Evolutionary conservation across 2,888 invertebrate genomes (phyloP).

Genomic region (Nudaria mundana): DNA sequence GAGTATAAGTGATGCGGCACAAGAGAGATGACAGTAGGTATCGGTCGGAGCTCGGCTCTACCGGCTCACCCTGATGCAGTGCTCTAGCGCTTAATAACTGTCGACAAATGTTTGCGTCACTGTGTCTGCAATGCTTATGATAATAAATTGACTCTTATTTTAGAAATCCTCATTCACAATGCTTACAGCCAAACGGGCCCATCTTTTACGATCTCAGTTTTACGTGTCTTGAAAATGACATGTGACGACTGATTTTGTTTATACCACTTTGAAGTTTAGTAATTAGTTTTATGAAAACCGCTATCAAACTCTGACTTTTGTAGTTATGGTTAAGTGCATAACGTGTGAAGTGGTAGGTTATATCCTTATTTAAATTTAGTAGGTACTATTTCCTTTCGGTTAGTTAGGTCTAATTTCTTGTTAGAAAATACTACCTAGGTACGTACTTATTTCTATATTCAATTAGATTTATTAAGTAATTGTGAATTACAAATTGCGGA

Average conservation of each 20-base stretch:
- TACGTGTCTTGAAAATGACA: constrained; percentile 61
- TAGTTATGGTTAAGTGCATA: neutral
- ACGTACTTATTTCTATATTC: constrained; percentile 14
- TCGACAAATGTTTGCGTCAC: constrained; percentile 76
- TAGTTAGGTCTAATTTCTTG: too few relatives aligned
- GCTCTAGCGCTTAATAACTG: constrained; percentile 77
- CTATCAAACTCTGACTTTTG: neutral
- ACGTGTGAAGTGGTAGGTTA: neutral
- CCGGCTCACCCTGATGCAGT: constrained; percentile 56
- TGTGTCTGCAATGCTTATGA: constrained; percentile 63
- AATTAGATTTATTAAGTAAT: constrained; percentile 53
- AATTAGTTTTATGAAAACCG: constrained; percentile 14
- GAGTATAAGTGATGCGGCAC: constrained; percentile 48
- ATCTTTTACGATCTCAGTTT: constrained; percentile 59
- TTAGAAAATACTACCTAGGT: neutral
- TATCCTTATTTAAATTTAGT: neutral
- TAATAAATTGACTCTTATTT: constrained; percentile 78
- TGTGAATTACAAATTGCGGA: constrained; percentile 49
- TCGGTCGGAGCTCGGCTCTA: constrained; percentile 40
- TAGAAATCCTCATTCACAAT: constrained; percentile 74
- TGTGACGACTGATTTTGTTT: constrained; percentile 54
- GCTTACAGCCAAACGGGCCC: constrained; percentile 55
- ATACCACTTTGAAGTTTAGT: constrained; percentile 29
- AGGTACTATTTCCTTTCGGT: too few relatives aligned
- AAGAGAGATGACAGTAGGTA: constrained; percentile 56